phyloP scores from a whole-genome alignment of 2,888 invertebrate species.

The Scaptomyza reducta region DNA sequence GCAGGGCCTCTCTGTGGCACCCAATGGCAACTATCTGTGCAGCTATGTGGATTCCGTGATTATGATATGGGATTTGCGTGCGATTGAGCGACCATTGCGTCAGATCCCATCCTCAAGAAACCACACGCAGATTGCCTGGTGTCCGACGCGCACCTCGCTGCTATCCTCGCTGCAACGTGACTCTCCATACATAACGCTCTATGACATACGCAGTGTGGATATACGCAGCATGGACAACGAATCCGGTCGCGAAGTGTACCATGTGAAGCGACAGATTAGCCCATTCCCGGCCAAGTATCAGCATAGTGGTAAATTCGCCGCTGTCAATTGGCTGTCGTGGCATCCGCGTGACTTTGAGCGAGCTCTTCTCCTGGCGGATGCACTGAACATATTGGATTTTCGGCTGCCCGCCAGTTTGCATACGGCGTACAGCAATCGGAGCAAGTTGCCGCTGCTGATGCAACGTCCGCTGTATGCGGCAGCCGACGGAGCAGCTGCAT shows the following conservation, averaged over 20 bases:
- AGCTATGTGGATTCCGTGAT: constrained; percentile 93
- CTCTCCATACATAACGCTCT: constrained; percentile 90
- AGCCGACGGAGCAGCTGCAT: constrained; percentile 38
- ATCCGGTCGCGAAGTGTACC: constrained; percentile 89
- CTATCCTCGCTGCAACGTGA: constrained; percentile 93
- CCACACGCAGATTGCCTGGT: constrained; percentile 92
- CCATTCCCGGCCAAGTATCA: constrained; percentile 80
- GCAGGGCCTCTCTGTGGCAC: constrained; percentile 92
- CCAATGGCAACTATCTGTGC: constrained; percentile 91
- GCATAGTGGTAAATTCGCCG: constrained; percentile 69
- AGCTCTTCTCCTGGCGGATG: constrained; percentile 81
- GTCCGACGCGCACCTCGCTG: constrained; percentile 92
- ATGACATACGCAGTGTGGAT: constrained; percentile 93
- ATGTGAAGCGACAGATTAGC: constrained; percentile 88
- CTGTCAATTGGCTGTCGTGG: constrained; percentile 92
- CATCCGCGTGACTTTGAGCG: constrained; percentile 89
- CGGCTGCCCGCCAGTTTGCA: constrained; percentile 81
- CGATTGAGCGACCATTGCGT: constrained; percentile 92
- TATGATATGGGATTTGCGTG: constrained; percentile 94
- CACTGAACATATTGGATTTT: constrained; percentile 80
- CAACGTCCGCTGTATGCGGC: constrained; percentile 72
- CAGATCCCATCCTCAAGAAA: constrained; percentile 87
- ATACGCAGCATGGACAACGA: constrained; percentile 91
- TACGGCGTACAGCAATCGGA: constrained; percentile 81
- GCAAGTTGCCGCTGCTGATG: constrained; percentile 78